A percentile compares a stretch with the other conserved stretches of the same genome.
These are phyloP conservation scores for Lophotriccus pileatus DNA, from an alignment of 2,797 vertebrate species.

Conservation along the genomic window DNA sequence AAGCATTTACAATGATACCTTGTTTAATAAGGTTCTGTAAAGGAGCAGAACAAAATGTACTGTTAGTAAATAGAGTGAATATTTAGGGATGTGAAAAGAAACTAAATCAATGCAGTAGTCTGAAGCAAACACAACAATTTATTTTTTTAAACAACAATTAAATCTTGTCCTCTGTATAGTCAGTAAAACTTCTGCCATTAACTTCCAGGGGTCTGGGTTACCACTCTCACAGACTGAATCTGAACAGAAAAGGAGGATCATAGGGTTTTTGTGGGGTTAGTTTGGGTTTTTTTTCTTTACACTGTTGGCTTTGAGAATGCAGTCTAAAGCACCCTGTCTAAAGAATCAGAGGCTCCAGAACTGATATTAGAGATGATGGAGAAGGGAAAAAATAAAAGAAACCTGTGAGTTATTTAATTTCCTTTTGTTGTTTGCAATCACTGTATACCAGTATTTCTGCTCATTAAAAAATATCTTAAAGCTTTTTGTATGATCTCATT, in stretches of 20 bases:
- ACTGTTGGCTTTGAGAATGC: not conserved
- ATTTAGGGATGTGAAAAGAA: not conserved
- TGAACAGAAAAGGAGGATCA: not conserved
- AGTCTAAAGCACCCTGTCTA: not conserved
- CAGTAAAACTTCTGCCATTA: not conserved
- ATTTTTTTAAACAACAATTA: not conserved
- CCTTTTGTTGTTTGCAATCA: not conserved
- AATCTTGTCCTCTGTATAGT: not conserved
- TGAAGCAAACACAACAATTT: not conserved
- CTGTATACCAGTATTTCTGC: not conserved
- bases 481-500: not conserved
- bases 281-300: not conserved
- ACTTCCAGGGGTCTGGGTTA: not conserved
- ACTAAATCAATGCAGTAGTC: not conserved
- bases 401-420: not conserved
- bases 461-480: not conserved
- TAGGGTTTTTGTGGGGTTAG: fast-evolving
- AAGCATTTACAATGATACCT: not conserved
- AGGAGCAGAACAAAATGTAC: not conserved
- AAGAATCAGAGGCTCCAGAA: not conserved
- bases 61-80: not conserved
- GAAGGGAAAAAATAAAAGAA: not conserved
- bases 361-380: not conserved
- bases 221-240: not conserved
- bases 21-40: not conserved